Evolutionary conservation across 2,797 vertebrate species (phyloP), one percentile per base, ranked within the genome.

Genomic region (Galago senegalensis): DNA sequence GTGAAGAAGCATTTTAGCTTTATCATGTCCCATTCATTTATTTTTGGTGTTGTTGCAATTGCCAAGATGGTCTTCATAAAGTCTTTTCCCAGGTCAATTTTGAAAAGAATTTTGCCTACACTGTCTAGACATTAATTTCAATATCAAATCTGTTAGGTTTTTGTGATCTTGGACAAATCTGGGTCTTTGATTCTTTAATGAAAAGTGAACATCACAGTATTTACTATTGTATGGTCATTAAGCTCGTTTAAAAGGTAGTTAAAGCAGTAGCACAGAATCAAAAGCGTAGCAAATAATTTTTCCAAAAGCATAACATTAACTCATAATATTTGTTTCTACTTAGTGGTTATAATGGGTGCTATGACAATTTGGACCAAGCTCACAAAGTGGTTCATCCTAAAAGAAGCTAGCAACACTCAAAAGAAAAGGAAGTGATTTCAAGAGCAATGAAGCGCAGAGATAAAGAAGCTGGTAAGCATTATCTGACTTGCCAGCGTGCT

Each of bases 161-260:
- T 83, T 80, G n/a, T 67, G 25, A 87, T 18, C 37, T 82, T 85
- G 34, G 37, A 67, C 73, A 79, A 85, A 82, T 93, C 4, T 88
- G 37, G 87, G 27, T 88, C 46, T 96, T 37, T 79, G 11, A 31
- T 34, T 76, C 11, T 95, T 79, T 80, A 81, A n/a, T 25, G 4
- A 27, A 90, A 95, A 86, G 3, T 11, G 17, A 88, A 0, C n/a
- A 17, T 70, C 76, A 37, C 85, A 76, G 20, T 65, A 72, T 76
- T 79, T 75, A 86, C 9, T 20, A 67, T 82, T 3, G 29, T 25
- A 23, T 82, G 10, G 5, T 82, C 46, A 86, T 67, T 76, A 60
- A 7, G 3, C 56, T 81, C 16, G 9, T 53, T 77, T 83, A n/a
- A 60, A 89, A 95, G 82, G 25, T 63, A 7, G 56, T n/a, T 72